Conservation (phyloP, 2,797 vertebrate species). For the Alosa sapidissima region DNA sequence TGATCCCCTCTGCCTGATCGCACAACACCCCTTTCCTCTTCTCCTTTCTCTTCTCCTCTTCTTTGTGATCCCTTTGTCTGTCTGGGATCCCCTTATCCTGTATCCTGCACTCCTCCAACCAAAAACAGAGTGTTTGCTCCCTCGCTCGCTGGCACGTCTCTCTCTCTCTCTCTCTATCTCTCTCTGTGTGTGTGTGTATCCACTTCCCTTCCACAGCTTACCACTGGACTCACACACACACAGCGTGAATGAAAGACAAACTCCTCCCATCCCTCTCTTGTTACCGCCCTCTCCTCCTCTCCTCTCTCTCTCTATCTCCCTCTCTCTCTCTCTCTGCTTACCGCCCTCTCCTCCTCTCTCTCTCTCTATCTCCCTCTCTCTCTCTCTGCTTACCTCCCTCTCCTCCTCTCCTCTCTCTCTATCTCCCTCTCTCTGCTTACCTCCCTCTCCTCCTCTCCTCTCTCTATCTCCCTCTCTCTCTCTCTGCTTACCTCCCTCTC, state of each 20-base stretch:
- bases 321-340: no score
- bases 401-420: no score
- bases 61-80: neutral
- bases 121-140: neutral
- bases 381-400: no score
- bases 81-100: neutral
- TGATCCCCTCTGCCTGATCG: neutral
- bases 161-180: neutral
- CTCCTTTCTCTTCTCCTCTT: neutral
- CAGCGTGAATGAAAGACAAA: neutral
- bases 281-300: neutral
- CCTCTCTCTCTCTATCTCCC: neutral
- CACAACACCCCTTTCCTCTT: neutral
- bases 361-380: no score
- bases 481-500: neutral
- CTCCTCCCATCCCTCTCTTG: constrained; percentile 8
- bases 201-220: neutral
- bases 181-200: neutral
- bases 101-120: neutral
- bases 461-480: no score
- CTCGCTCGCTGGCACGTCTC: neutral
- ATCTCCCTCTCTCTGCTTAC: no score
- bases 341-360: no score
- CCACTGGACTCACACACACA: neutral
- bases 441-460: neutral